These are phyloP conservation scores for Siphlonurus alternatus DNA, from an alignment of 2,888 invertebrate species.

Conservation along the genomic window DNA sequence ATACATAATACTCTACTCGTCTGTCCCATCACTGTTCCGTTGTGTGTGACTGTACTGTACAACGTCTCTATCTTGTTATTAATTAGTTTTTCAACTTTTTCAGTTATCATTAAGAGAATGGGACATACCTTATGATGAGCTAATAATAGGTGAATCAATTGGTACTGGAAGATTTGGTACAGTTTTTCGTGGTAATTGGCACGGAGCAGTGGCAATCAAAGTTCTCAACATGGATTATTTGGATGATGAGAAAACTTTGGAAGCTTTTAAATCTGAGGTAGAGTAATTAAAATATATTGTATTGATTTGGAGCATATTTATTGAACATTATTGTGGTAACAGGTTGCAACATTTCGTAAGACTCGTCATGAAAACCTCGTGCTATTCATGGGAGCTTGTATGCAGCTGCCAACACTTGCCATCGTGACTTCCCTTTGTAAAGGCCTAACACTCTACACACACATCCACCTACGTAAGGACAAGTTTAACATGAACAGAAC, in stretches of 20 bases:
- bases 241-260: conserved; percentile 67
- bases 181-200: conserved; percentile 91
- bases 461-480: conserved; percentile 80
- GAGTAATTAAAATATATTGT: too few species aligned
- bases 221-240: conserved; percentile 82
- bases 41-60: neutral
- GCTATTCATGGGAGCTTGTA: conserved; percentile 97
- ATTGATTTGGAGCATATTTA: neutral
- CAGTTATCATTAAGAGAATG: conserved; percentile 84
- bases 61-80: too few species aligned
- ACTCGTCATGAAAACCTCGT: conserved; percentile 97
- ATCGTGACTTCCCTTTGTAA: conserved; percentile 96
- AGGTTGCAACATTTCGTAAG: conserved; percentile 90
- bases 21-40: neutral
- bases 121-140: conserved; percentile 96
- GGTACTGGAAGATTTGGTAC: conserved; percentile 89
- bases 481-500: conserved; percentile 89
- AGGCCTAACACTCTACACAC: conserved; percentile 85
- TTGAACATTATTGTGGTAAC: conserved; percentile 10
- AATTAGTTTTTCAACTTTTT: too few species aligned
- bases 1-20: too few species aligned
- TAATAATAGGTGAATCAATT: conserved; percentile 70
- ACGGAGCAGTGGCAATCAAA: conserved; percentile 95
- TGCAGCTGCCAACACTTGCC: conserved; percentile 91
- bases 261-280: conserved; percentile 89